These are phyloP conservation scores for Euspilapteryx auroguttella DNA, from an alignment of 2,888 invertebrate genomes.

Conservation along the genomic window DNA sequence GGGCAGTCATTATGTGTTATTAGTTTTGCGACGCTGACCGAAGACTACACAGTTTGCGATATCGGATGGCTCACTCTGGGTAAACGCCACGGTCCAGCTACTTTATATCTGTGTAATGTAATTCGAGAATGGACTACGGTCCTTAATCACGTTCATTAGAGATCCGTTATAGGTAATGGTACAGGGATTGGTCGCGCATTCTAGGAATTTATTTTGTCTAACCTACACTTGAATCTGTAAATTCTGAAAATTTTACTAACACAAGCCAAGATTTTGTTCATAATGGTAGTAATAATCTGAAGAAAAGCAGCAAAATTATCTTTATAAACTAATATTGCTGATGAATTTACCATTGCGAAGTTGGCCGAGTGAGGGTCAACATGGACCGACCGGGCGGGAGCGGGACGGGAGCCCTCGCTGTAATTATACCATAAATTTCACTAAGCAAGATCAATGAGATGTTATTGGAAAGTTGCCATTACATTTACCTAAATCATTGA, in stretches of 20 bases:
- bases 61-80: slow-evolving; percentile 59
- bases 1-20: slow-evolving; percentile 58
- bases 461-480: slow-evolving; percentile 48
- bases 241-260: too few species aligned
- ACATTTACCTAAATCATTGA: too few species aligned
- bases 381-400: too few species aligned
- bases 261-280: too few species aligned
- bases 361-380: too few species aligned
- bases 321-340: too few species aligned
- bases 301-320: too few species aligned
- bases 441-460: slow-evolving; percentile 52
- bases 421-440: slow-evolving; percentile 58
- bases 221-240: too few species aligned
- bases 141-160: not conserved
- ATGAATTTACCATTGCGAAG: too few species aligned
- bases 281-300: too few species aligned
- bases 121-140: slow-evolving; percentile 2
- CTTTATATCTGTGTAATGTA: slow-evolving; percentile 3
- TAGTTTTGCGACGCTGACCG: slow-evolving; percentile 61
- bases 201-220: not conserved
- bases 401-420: too few species aligned
- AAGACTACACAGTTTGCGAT: slow-evolving; percentile 45
- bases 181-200: not conserved
- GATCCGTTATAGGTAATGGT: not conserved
- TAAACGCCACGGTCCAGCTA: slow-evolving; percentile 39